Conservation (phyloP, 2,113 vertebrate species). For the Poeciliopsis retropinna region DNA sequence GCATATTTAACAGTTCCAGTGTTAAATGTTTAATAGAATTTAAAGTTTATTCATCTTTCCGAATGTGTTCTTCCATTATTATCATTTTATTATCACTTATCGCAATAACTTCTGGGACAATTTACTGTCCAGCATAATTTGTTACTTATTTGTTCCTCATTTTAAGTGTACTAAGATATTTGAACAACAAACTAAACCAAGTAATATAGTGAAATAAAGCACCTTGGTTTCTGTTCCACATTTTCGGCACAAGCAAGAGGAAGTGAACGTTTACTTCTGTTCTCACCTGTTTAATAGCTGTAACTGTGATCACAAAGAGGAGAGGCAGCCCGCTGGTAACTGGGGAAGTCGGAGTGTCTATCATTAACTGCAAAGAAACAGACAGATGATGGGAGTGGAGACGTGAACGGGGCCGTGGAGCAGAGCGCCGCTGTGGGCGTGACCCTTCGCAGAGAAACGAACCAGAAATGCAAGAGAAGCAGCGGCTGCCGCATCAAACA, state of each 20-base stretch:
- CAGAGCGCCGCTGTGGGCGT: not conserved
- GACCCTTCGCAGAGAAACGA: not conserved
- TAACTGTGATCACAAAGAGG: conserved; percentile 99
- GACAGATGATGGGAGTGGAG: not conserved
- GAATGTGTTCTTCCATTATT: too few species aligned
- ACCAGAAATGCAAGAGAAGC: conserved; percentile 21
- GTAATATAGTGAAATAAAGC: not conserved
- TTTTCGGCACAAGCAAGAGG: conserved; percentile 26
- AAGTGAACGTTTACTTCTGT: conserved; percentile 10
- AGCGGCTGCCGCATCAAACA: conserved; percentile 41
- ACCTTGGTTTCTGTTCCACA: conserved; percentile 12
- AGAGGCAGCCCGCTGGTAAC: conserved; percentile 98
- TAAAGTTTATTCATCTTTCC: too few species aligned
- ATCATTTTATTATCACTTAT: too few species aligned
- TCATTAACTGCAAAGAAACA: conserved; percentile 89
- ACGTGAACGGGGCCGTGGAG: not conserved
- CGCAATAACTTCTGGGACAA: too few species aligned
- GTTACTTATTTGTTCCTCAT: too few species aligned
- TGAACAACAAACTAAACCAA: too few species aligned
- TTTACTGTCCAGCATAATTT: too few species aligned
- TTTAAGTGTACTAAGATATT: too few species aligned
- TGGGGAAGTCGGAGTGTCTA: conserved; percentile 98
- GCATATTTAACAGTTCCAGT: too few species aligned
- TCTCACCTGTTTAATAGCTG: conserved; percentile 98
- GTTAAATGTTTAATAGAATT: too few species aligned